Evolutionary conservation across 2,797 vertebrate species (phyloP), one percentile per base, ranked within the genome.

Genomic region (Sebastes cheni): DNA sequence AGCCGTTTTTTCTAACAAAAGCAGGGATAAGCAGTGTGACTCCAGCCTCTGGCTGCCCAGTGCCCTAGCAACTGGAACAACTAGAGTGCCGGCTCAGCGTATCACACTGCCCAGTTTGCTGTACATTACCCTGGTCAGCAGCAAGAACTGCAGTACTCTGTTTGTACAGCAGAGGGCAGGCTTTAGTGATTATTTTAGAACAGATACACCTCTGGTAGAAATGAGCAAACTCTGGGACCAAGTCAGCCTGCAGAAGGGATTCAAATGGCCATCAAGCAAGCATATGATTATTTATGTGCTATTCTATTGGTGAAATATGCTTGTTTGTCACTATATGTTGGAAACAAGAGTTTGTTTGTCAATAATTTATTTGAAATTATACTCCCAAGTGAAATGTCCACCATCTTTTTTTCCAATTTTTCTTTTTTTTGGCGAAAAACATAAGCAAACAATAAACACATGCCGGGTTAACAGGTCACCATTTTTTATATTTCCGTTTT

Each of bases 1-100:
- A 81, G 67, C 60, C 42, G 58, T 74, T 85, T 80, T 74, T 85
- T 80, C 59, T 74, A 88, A 92, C 89, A 92, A 93, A 92, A 73
- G 68, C 86, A 79, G 83, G 88, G 88, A 90, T 91, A 90, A 87
- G 59, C 83, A 65, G 80, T 78, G 52, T 75, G 75, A 70, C 61
- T 72, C 86, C 67, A 84, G 75, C 80, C 76, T 89, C 79, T 13
- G 76, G 77, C 75, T 70, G 69, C 50, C 69, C 78, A 22, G 72
- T 65, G 16, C 85, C 76, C 73, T 67, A 65, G 72, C 81, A 77
- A 69, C 80, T 42, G 59, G 39, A 86, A 88, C 86, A 90, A 89
- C 83, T 39, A 79, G 76, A 89, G 77, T 59, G 90, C 88, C 85
- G 80, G 46, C 68, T 92, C 88, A 91, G 89, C 92, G 68, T 50